A percentile compares a stretch with the other conserved stretches of the same genome.
Evolutionary conservation across 2,888 invertebrate species (phyloP).

Genomic region (Rhimphoctona megacephalus): DNA sequence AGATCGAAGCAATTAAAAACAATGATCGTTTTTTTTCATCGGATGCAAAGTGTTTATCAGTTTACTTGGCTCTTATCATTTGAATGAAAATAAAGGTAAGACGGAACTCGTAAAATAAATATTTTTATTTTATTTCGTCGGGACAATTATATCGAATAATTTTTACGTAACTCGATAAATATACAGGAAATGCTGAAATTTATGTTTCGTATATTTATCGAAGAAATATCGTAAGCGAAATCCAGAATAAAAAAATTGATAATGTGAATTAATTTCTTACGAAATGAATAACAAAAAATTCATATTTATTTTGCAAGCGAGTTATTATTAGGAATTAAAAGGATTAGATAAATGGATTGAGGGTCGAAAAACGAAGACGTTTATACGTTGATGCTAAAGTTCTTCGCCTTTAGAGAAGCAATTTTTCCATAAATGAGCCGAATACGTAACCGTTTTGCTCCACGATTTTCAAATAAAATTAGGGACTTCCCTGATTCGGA

Average conservation of each 20-base stretch:
- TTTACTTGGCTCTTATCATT: neutral
- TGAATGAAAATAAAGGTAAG: slow-evolving; percentile 19
- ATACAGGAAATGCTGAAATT: slow-evolving; percentile 3
- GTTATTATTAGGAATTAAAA: neutral
- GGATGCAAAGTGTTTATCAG: neutral
- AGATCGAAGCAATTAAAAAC: neutral
- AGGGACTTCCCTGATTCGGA: neutral
- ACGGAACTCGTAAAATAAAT: slow-evolving; percentile 24
- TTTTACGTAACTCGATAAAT: slow-evolving; percentile 18
- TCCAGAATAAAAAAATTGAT: neutral
- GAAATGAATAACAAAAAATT: neutral
- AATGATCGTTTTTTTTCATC: neutral
- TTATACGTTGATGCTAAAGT: neutral
- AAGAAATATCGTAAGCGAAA: neutral
- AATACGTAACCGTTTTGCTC: neutral
- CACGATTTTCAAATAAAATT: neutral
- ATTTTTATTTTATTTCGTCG: slow-evolving; percentile 29
- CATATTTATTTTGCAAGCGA: neutral
- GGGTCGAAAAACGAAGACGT: neutral
- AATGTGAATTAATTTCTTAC: neutral
- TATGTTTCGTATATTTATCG: neutral
- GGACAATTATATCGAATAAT: neutral
- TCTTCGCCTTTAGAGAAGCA: neutral
- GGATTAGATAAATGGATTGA: neutral
- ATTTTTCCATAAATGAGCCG: neutral